phyloP scores from a whole-genome alignment of 2,888 invertebrate genomes.

The Ditula angustiorana region DNA sequence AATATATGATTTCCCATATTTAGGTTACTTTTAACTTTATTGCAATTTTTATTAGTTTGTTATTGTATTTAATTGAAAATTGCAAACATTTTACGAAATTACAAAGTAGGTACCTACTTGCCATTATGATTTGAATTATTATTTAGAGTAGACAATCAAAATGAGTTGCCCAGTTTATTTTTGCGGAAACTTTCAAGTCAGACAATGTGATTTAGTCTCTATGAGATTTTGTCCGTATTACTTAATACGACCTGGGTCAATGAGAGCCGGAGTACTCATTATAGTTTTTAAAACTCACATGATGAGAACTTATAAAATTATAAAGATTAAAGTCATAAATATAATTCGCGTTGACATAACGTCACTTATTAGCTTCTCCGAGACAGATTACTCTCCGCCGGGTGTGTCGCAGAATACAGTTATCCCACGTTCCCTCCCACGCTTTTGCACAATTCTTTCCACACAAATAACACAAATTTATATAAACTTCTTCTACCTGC shows the following conservation, averaged over 20 bases:
- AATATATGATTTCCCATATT: slow-evolving; percentile 5
- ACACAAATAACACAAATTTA: slow-evolving; percentile 68
- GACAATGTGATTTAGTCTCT: too few relatives aligned
- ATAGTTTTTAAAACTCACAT: neutral
- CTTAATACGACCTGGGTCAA: too few relatives aligned
- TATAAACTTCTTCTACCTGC: slow-evolving; percentile 79
- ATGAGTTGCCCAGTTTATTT: too few relatives aligned
- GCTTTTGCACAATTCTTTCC: slow-evolving; percentile 79
- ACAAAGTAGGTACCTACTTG: too few relatives aligned
- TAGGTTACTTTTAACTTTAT: neutral
- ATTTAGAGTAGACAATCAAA: too few relatives aligned
- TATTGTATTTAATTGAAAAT: too few relatives aligned
- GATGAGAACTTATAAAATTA: neutral
- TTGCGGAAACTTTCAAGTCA: too few relatives aligned
- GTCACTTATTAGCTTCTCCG: slow-evolving; percentile 17
- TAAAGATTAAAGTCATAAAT: neutral
- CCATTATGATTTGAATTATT: too few relatives aligned
- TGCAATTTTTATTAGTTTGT: too few relatives aligned
- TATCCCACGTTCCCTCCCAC: slow-evolving; percentile 78
- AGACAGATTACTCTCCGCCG: slow-evolving; percentile 52
- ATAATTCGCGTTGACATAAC: slow-evolving; percentile 6
- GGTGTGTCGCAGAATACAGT: slow-evolving; percentile 72
- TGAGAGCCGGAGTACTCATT: too few relatives aligned
- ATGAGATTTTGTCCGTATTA: too few relatives aligned
- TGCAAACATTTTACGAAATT: too few relatives aligned